Base-by-base conservation (phyloP, 2,888 invertebrate genomes). In the Odontothrips loti region DNA sequence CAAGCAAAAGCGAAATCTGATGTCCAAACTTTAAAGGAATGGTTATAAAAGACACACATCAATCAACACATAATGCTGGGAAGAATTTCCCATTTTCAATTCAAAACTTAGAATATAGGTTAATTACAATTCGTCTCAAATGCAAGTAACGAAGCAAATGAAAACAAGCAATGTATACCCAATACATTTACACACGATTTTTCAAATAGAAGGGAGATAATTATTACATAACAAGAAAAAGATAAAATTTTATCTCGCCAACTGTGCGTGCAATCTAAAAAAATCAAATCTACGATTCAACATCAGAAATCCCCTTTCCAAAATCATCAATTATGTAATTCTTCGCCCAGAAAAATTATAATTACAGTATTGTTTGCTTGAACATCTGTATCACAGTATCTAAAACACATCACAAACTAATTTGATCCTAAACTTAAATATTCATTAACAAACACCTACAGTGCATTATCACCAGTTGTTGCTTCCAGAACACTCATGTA, bases 371-470 rank as follows among this genome's bases (percentile, higher is more conserved):
- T 75, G 68, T 27, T 75, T 75, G 23, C 68, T 75, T 75, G 68
- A 75, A 75, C 68, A 75, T 75, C 68, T 75, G 68, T 75, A 75
- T 75, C 68, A 75, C 68, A 75, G 68, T 75, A 75, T 75, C 68
- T 75, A 75, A 75, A 75, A 75, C 27, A 75, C 68, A 75, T 75
- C 68, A 75, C 68, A 75, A 75, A 75, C 68, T 75, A 75, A 75
- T 75, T 75, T 75, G 68, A 75, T 75, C 68, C 68, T 75, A 75
- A 75, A 75, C 23, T 20, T 58, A 58, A 58, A 43, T 43, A 43
- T 75, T 75, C 68, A 75, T 75, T 75, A 27, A 75, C 23, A 27
- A 75, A 27, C 23, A 75, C 27, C 68, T 75, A 75, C 12, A 27
- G 68, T 27, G 27, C 68, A 75, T 23, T 23, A 75, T 75, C 68